Conservation (phyloP, 1,140 invertebrate species). For the Formica exsecta region DNA sequence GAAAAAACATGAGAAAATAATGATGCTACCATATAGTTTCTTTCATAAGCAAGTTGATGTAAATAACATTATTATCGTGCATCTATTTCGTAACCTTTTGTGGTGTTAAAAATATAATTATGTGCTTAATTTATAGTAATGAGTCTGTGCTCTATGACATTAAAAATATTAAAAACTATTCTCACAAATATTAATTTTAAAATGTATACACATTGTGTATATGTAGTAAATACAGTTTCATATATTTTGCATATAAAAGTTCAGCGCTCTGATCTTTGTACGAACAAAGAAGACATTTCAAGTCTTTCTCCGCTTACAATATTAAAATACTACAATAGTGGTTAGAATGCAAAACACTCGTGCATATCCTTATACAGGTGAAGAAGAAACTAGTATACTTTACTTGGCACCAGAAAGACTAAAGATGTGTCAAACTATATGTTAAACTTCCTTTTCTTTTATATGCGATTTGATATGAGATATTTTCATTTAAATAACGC, state of each 20-base stretch:
- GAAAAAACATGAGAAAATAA: not conserved
- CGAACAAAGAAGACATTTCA: conserved; percentile 18
- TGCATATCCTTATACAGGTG: not conserved
- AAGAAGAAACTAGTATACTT: conserved; percentile 36
- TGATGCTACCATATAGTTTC: not conserved
- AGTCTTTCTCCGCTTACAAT: conserved; percentile 41
- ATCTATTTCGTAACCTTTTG: not conserved
- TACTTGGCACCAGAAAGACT: conserved; percentile 28
- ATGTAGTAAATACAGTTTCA: not conserved
- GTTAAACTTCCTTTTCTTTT: conserved; percentile 8
- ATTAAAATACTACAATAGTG: conserved; percentile 42
- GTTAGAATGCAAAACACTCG: conserved; percentile 26
- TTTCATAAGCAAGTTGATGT: not conserved
- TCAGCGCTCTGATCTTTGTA: conserved; percentile 16
- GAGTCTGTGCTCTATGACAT: not conserved
- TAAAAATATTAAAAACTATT: not conserved
- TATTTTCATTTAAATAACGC: not conserved
- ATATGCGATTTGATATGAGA: not conserved
- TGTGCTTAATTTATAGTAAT: conserved; percentile 4
- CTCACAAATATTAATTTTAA: conserved; percentile 19
- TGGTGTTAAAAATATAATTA: not conserved
- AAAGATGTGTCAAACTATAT: conserved; percentile 24
- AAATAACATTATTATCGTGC: not conserved
- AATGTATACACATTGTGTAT: not conserved
- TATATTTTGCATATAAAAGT: conserved; percentile 19